Evolutionary conservation across 2,888 invertebrate genomes (phyloP), one percentile per base, ranked within the genome.

Genomic region (Hemistola chrysoprasaria): DNA sequence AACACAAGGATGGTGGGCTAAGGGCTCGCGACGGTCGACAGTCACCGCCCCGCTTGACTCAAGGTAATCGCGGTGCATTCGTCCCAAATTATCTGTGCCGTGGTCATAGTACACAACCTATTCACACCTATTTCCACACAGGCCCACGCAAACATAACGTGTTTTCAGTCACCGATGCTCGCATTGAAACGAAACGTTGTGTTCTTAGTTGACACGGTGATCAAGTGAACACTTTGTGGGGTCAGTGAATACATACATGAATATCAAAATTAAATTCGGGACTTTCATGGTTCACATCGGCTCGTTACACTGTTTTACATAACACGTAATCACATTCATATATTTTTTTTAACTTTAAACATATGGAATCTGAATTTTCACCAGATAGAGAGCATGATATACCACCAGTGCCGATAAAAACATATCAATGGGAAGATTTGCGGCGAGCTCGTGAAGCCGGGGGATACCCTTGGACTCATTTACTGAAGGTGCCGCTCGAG

Each of bases 351-450:
- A 67, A 67, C 67, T 65, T 71, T 82, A 52, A 81, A 84, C 86
- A 78, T 85, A 88, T 88, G 88, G 87, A 86, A 87, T 82, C 88
- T 88, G 75, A 78, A 85, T 90, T 87, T 81, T 89, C 74, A 60
- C 75, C 89, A 90, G 90, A 89, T 86, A 80, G 72, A 74, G 71
- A 76, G 53, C 79, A 76, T 76, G 71, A 70, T 60, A 62, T 73
- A 62, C 94, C 95, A 56, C 92, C 92, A 53, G 90, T 93, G 62
- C 95, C 95, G 48, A 89, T 93, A 62, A 92, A 93, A 78, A 95
- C 95, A 35, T 95, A 95, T 78, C 91, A 92, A 86, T 95, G 95
- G 95, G 95, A 95, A 82, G 95, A 95, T 78, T 82, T 95, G 25
- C 85, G 92, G 61, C 90, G 93, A 71, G 91, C 92, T 57, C 92